A percentile compares a stretch with the other conserved stretches of the same genome.
phyloP scores from a whole-genome alignment of 2,797 vertebrate genomes.

The Sebastes elongatus region DNA sequence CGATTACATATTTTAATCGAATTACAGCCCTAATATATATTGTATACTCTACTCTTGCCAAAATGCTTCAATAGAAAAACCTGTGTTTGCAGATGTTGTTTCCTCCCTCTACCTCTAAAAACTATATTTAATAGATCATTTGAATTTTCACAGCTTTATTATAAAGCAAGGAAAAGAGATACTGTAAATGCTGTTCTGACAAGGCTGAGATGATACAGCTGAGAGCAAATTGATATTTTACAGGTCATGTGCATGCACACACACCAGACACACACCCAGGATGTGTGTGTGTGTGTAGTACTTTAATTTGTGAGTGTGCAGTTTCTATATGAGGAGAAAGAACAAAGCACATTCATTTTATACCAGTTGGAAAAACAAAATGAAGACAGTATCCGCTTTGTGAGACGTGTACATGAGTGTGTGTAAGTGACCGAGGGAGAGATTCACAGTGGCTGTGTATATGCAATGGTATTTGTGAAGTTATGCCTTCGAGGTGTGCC shows the following conservation, averaged over 20 bases:
- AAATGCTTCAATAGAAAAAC: neutral
- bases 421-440: neutral
- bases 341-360: neutral
- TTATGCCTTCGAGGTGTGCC: neutral
- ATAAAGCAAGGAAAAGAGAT: neutral
- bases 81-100: no score
- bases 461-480: neutral
- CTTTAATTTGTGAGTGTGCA: fast-evolving
- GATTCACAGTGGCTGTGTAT: neutral
- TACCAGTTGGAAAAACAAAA: neutral
- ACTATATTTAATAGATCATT: neutral
- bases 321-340: neutral
- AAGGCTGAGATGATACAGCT: neutral
- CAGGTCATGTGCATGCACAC: neutral
- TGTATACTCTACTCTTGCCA: no score
- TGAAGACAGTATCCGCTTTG: neutral
- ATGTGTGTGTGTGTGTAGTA: neutral
- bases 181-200: neutral
- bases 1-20: no score
- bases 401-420: neutral
- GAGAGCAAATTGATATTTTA: neutral
- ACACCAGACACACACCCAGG: neutral
- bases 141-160: neutral
- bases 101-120: neutral
- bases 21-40: no score